These are phyloP conservation scores for Rambutsinella grinnellia DNA, from an alignment of 2,888 invertebrate species.

Conservation along the genomic window DNA sequence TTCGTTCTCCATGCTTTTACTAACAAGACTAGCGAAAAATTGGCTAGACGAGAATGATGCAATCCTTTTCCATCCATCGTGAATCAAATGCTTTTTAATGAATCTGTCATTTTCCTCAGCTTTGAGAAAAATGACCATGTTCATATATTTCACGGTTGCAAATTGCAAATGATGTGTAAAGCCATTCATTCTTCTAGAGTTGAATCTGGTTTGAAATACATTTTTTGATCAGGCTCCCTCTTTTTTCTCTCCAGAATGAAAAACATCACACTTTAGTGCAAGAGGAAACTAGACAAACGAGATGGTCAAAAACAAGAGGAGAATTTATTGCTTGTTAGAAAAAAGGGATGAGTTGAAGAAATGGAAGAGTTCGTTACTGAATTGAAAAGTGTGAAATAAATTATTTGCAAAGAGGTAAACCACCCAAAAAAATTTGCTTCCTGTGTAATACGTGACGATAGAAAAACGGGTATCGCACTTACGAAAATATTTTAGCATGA, in stretches of 20 bases:
- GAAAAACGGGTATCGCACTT: background rate
- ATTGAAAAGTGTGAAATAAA: constrained; percentile 2
- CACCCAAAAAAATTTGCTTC: background rate
- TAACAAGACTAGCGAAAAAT: background rate
- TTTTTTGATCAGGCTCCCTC: background rate
- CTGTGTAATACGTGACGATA: background rate
- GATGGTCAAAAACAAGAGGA: background rate
- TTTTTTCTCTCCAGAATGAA: background rate
- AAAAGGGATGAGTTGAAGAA: background rate
- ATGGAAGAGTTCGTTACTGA: background rate
- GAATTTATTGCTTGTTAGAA: background rate
- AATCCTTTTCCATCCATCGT: background rate
- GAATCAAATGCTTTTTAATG: constrained; percentile 42
- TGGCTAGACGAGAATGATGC: background rate
- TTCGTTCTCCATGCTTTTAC: background rate
- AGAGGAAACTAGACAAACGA: background rate
- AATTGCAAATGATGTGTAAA: background rate
- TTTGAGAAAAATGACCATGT: background rate
- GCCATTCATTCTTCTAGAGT: background rate
- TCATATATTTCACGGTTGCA: background rate
- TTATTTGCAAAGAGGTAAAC: background rate
- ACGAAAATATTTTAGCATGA: background rate
- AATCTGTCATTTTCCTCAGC: constrained; percentile 31
- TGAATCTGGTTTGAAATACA: background rate
- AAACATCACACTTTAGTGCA: background rate